Evolutionary conservation across 53 echinoderm and acorn worm species (phyloP), one percentile per base, ranked within the genome.

Genomic region (Glandiceps talaboti): DNA sequence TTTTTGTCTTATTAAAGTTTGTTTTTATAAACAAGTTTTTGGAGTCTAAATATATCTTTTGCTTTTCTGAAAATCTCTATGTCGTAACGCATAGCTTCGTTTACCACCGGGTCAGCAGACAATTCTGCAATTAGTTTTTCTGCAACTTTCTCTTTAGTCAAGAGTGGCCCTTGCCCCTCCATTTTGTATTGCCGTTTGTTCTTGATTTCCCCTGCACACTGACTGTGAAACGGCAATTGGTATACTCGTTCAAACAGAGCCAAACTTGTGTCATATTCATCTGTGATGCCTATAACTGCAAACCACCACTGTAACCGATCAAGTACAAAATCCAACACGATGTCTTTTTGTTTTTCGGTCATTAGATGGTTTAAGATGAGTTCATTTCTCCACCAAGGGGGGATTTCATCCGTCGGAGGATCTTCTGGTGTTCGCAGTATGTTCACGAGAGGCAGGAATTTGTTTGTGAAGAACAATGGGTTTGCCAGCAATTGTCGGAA

Each of bases 291-390:
- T 27, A 94, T 88, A n/a, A 94, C 82, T 29, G 91, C 85, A 75
- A 94, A 94, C 94, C 94, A 94, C 1, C 82, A 78, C 33, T 89
- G 91, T 0, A 94, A 83, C 33, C 91, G 85, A 14, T 85, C 81
- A 14, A 94, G 80, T 0, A 83, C 83, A 73, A 87, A 91, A 6
- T 86, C 28, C 0, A 91, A 32, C 10, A 91, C 74, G n/a, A 45
- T 80, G 28, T 91, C 88, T 29, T 79, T 77, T 32, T 85, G 73
- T 1, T 79, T 81, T 12, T 77, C 77, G 31, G 83, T 82, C 29
- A 94, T 75, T 14, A 82, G 73, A n/a, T 80, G 31, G 1, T 85
- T 77, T 32, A 94, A 82, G 33, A 85, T 83, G 27, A 87, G 77
- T 77, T 90, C 87, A 75, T 91, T 83, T 28, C 79, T 75, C 32